These are phyloP conservation scores for Mesitornis unicolor DNA, from an alignment of 2,113 vertebrate species.

Conservation along the genomic window DNA sequence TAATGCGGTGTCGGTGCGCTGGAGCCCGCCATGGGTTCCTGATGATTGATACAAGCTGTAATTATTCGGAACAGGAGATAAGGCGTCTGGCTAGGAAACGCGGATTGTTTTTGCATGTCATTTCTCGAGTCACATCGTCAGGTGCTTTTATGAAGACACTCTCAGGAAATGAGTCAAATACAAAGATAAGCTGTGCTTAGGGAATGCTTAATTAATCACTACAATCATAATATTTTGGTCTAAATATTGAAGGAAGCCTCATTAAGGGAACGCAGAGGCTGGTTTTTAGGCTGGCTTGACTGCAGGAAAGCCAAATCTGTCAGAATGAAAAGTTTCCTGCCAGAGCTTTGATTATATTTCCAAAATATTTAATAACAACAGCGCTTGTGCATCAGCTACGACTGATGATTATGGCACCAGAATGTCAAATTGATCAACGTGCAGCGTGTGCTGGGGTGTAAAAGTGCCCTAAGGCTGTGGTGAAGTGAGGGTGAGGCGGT, in stretches of 20 bases:
- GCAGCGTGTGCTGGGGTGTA: rapidly evolving
- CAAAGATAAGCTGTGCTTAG: background rate
- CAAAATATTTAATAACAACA: background rate
- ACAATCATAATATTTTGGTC: background rate
- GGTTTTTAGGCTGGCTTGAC: background rate
- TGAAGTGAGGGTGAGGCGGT: background rate
- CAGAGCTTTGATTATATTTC: background rate
- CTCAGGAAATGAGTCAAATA: slow-evolving; percentile 2
- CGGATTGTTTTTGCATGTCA: background rate
- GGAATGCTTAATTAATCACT: background rate
- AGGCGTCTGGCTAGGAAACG: background rate
- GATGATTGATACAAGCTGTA: background rate
- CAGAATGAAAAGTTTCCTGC: background rate
- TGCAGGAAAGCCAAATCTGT: background rate
- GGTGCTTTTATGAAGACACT: background rate
- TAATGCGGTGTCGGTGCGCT: background rate
- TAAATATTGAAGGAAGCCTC: background rate
- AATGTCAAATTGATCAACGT: rapidly evolving
- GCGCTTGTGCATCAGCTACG: rapidly evolving
- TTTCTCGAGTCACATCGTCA: background rate
- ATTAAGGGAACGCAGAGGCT: background rate
- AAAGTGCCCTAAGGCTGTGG: rapidly evolving
- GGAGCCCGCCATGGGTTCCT: background rate
- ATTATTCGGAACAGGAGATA: background rate
- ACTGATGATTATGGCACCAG: rapidly evolving